A percentile compares a stretch with the other conserved stretches of the same genome.
phyloP scores from a whole-genome alignment of 2,888 invertebrate species.

The Cephus pygmeus region DNA sequence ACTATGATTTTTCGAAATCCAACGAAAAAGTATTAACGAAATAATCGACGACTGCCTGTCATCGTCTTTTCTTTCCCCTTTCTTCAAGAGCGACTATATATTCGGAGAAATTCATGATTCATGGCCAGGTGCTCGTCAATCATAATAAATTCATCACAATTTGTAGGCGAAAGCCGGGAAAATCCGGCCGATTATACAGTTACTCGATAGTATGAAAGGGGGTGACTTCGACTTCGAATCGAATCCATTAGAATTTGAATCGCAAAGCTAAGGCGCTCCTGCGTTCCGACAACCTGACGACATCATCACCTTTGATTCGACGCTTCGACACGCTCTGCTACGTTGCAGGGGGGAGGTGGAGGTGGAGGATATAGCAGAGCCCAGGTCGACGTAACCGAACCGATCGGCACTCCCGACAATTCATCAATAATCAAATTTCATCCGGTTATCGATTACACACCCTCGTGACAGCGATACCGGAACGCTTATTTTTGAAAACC shows the following conservation, averaged over 20 bases:
- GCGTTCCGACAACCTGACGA: background rate
- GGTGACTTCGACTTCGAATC: background rate
- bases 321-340: background rate
- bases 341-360: too few relatives aligned
- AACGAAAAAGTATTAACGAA: background rate
- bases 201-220: background rate
- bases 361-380: too few relatives aligned
- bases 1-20: background rate
- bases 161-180: background rate
- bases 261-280: background rate
- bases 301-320: background rate
- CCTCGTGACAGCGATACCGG: background rate
- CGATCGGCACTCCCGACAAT: background rate
- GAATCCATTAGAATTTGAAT: background rate
- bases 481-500: background rate
- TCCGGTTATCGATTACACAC: background rate
- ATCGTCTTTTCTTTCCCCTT: background rate
- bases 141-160: background rate
- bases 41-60: background rate
- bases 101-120: background rate
- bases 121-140: background rate
- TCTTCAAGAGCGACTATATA: background rate
- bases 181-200: background rate
- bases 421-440: constrained; percentile 1
- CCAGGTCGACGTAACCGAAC: background rate